These are phyloP conservation scores for Serinus canaria DNA, from an alignment of 2,113 vertebrate genomes.

Conservation along the genomic window DNA sequence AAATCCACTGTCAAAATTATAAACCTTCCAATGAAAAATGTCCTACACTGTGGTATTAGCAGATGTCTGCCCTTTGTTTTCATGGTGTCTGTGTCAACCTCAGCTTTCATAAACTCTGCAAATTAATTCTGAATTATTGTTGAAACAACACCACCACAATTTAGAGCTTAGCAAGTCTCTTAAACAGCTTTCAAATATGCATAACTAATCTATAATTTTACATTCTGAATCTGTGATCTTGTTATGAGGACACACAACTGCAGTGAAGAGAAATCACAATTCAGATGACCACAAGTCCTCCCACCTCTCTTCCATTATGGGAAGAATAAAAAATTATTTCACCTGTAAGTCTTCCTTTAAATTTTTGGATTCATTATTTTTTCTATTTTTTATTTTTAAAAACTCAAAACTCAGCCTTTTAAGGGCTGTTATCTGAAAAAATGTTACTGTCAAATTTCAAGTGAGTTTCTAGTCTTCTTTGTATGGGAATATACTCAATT, in stretches of 20 bases:
- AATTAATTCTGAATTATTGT: not conserved
- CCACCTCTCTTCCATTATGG: not conserved
- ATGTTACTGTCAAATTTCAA: not conserved
- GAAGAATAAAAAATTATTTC: not conserved
- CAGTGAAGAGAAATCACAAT: not conserved
- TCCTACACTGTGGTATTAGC: not conserved
- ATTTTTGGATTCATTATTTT: not conserved
- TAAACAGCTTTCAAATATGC: not conserved
- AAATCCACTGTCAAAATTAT: not conserved
- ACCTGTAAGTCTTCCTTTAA: not conserved
- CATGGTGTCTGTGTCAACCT: not conserved
- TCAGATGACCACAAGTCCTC: not conserved
- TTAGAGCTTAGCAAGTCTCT: not conserved
- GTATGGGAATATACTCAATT: not conserved
- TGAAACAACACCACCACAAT: not conserved
- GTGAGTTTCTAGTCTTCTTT: not conserved
- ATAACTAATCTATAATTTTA: slow-evolving; percentile 22
- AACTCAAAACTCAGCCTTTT: not conserved
- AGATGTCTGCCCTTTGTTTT: not conserved
- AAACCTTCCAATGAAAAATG: not conserved
- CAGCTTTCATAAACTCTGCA: not conserved
- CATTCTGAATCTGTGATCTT: not conserved
- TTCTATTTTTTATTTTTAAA: not conserved
- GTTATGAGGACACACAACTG: not conserved
- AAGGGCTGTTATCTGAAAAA: not conserved